phyloP scores from a whole-genome alignment of 2,113 vertebrate genomes.

The Onychorhynchus coronatus region DNA sequence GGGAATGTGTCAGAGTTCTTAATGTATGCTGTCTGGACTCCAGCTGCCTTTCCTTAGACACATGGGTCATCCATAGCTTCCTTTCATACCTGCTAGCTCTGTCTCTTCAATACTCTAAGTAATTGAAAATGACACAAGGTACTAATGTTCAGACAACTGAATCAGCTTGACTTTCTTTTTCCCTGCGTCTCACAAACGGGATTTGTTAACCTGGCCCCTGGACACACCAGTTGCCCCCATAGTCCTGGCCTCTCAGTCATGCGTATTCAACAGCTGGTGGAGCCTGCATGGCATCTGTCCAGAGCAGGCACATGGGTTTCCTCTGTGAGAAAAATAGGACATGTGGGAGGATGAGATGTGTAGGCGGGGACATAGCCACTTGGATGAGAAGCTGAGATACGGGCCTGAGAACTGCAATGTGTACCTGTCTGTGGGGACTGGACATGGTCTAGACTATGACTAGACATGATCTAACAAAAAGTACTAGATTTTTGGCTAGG shows the following conservation, averaged over 20 bases:
- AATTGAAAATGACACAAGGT: not conserved
- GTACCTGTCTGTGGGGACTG: not conserved
- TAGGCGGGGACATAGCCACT: not conserved
- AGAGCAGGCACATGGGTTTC: not conserved
- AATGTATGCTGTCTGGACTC: not conserved
- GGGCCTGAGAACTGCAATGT: not conserved
- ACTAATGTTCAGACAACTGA: not conserved
- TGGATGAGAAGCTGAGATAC: not conserved
- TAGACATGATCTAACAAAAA: conserved; percentile 48
- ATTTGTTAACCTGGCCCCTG: not conserved
- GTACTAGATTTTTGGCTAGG: not conserved
- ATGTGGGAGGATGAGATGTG: not conserved
- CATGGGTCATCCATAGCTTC: not conserved
- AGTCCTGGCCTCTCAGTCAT: not conserved
- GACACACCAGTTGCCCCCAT: not conserved
- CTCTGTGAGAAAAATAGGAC: not conserved
- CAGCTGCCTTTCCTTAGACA: not conserved
- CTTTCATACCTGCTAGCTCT: not conserved
- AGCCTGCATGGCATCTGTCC: not conserved
- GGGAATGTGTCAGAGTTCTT: not conserved
- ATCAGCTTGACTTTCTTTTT: not conserved
- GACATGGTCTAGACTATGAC: conserved; percentile 10
- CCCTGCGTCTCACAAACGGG: not conserved
- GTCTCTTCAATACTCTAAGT: not conserved
- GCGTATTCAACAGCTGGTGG: not conserved